Evolutionary conservation across 1,140 invertebrate species (phyloP).

Genomic region (Aphelenchoides avenae): DNA sequence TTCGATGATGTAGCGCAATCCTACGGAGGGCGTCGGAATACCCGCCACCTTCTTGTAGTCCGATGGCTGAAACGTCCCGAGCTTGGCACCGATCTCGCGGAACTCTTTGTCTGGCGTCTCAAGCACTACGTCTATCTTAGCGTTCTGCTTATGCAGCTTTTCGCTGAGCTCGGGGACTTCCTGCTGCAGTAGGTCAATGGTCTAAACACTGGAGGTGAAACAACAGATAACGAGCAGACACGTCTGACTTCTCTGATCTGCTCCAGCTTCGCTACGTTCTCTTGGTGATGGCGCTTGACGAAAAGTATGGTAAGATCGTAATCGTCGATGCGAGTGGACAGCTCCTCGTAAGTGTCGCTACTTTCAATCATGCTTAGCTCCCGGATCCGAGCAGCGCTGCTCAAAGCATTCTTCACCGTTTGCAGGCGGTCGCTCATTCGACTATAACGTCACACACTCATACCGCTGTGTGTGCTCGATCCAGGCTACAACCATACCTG

Average conservation of each 20-base stretch:
- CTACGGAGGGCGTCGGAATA: slow-evolving; percentile 19
- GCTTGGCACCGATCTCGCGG: slow-evolving; percentile 6
- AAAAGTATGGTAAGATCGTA: slow-evolving; percentile 29
- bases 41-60: slow-evolving; percentile 28
- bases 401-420: slow-evolving; percentile 21
- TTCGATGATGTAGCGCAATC: slow-evolving; percentile 26
- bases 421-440: slow-evolving; percentile 9
- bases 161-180: slow-evolving; percentile 16
- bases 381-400: slow-evolving; percentile 17
- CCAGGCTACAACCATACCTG: slow-evolving; percentile 9
- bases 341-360: slow-evolving; percentile 11
- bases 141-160: slow-evolving; percentile 29
- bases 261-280: slow-evolving; percentile 22
- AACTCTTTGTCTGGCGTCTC: slow-evolving; percentile 29
- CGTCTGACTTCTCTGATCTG: not conserved
- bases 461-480: not conserved
- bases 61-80: slow-evolving; percentile 4
- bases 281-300: slow-evolving; percentile 11
- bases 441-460: not conserved
- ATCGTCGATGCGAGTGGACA: slow-evolving; percentile 16
- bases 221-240: not conserved
- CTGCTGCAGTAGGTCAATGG: slow-evolving; percentile 17
- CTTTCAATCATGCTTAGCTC: slow-evolving; percentile 21
- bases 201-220: slow-evolving; percentile 21
- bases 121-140: slow-evolving; percentile 19